Percentiles rank a stretch among this genome's conserved stretches.
phyloP scores from a whole-genome alignment of 2,888 invertebrate genomes.

The Stegophylla sp. region DNA sequence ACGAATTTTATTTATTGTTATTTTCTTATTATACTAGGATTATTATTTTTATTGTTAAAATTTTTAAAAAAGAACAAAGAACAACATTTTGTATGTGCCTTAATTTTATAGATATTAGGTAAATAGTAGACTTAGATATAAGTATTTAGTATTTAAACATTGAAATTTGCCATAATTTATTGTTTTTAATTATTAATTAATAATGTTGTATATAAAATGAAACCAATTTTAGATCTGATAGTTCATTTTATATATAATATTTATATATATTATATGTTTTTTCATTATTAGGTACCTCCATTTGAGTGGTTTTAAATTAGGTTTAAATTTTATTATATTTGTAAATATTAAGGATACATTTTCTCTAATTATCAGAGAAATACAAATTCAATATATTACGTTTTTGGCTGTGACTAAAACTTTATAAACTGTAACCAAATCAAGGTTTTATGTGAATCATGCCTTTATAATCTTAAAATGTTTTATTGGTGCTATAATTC shows the following conservation, averaged over 20 bases:
- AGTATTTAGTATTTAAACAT: conserved; percentile 52
- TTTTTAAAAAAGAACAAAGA: conserved; percentile 44
- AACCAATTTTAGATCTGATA: conserved; percentile 56
- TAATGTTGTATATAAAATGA: conserved; percentile 38
- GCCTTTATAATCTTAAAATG: conserved; percentile 30
- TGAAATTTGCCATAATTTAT: conserved; percentile 56
- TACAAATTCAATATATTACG: conserved; percentile 46
- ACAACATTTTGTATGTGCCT: conserved; percentile 56
- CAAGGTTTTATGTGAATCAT: conserved; percentile 37
- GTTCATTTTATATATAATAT: conserved; percentile 29
- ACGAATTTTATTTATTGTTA: conserved; percentile 58
- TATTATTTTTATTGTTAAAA: conserved; percentile 37
- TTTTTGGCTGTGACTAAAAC: conserved; percentile 54
- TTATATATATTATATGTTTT: too few relatives aligned
- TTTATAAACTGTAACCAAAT: conserved; percentile 25
- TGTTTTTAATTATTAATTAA: conserved; percentile 42
- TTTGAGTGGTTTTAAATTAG: conserved; percentile 1
- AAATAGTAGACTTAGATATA: conserved; percentile 27
- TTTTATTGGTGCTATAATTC: conserved; percentile 47
- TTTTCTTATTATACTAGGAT: conserved; percentile 44
- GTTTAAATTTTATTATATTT: conserved; percentile 28
- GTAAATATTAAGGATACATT: conserved; percentile 14
- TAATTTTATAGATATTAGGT: conserved; percentile 35
- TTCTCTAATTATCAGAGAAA: not conserved
- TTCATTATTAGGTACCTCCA: conserved; percentile 14